A percentile compares a stretch with the other conserved stretches of the same genome.
phyloP scores from a whole-genome alignment of 2,888 invertebrate genomes.

The Callyntrura sp. region DNA sequence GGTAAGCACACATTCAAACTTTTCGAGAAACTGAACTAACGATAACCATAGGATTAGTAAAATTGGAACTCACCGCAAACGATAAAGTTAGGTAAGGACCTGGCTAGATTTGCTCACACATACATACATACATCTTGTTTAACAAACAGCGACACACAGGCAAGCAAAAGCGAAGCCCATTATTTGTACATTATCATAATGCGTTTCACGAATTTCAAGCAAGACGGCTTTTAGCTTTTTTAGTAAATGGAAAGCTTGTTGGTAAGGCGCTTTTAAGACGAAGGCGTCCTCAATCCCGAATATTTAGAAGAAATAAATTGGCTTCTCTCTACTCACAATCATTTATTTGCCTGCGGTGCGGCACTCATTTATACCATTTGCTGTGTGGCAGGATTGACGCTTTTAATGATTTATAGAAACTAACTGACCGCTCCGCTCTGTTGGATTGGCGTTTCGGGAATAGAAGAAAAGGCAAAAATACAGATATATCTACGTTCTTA shows the following conservation, averaged over 20 bases:
- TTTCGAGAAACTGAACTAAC: too few relatives aligned
- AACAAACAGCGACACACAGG: too few relatives aligned
- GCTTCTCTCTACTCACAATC: neutral
- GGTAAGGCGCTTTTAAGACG: neutral
- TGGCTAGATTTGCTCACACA: neutral
- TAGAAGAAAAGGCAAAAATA: too few relatives aligned
- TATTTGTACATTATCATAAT: conserved; percentile 11
- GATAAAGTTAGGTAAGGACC: too few relatives aligned
- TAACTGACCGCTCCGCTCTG: neutral
- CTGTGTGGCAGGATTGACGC: neutral
- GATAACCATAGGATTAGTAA: too few relatives aligned
- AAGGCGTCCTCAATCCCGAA: neutral
- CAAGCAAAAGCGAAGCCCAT: neutral
- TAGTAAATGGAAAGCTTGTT: neutral
- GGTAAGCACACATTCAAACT: too few relatives aligned
- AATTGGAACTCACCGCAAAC: too few relatives aligned
- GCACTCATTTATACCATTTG: neutral
- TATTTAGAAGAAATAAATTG: neutral
- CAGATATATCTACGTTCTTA: neutral
- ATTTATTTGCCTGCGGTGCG: neutral
- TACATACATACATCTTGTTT: too few relatives aligned
- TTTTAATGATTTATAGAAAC: neutral
- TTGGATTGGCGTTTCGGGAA: too few relatives aligned
- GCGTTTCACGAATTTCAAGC: conserved; percentile 21
- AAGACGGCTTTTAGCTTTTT: neutral